Percentiles rank a stretch among this genome's conserved stretches.
Conservation (phyloP, 2,888 invertebrate species). For the Caenorhabditis sp. region DNA sequence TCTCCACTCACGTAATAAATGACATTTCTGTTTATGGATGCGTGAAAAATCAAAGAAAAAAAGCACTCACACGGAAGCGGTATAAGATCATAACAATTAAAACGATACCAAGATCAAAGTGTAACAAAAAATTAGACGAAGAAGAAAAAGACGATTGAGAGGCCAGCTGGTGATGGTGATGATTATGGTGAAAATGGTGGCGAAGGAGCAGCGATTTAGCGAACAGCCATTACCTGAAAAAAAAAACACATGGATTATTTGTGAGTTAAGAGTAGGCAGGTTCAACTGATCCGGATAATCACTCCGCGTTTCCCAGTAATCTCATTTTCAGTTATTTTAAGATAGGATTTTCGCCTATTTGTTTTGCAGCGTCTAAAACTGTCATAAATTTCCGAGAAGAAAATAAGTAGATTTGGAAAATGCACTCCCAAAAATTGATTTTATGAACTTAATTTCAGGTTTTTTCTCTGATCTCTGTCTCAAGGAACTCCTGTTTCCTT, state of each 20-base stretch:
- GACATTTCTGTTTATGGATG: background rate
- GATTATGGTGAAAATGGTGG: constrained; percentile 8
- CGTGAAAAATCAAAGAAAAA: background rate
- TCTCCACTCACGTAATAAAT: background rate
- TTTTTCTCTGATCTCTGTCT: too few species aligned
- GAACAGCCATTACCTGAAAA: constrained; percentile 62
- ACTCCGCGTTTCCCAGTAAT: too few species aligned
- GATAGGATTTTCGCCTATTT: too few species aligned
- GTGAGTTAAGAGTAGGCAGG: too few species aligned
- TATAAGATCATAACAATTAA: constrained; percentile 4
- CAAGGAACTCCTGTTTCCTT: too few species aligned
- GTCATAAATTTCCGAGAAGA: too few species aligned
- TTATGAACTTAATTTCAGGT: too few species aligned
- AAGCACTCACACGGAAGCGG: constrained; percentile 4
- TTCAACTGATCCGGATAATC: too few species aligned
- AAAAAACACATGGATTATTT: background rate
- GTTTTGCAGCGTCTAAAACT: too few species aligned
- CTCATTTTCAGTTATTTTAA: too few species aligned
- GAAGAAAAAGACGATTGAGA: constrained; percentile 15
- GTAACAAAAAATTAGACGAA: constrained; percentile 4
- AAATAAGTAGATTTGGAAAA: too few species aligned
- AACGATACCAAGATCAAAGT: constrained; percentile 6
- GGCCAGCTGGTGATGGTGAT: background rate
- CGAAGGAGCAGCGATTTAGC: constrained; percentile 53
- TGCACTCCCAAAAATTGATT: too few species aligned